These are phyloP conservation scores for Zeuzera pyrina DNA, from an alignment of 2,888 invertebrate species.

Conservation along the genomic window DNA sequence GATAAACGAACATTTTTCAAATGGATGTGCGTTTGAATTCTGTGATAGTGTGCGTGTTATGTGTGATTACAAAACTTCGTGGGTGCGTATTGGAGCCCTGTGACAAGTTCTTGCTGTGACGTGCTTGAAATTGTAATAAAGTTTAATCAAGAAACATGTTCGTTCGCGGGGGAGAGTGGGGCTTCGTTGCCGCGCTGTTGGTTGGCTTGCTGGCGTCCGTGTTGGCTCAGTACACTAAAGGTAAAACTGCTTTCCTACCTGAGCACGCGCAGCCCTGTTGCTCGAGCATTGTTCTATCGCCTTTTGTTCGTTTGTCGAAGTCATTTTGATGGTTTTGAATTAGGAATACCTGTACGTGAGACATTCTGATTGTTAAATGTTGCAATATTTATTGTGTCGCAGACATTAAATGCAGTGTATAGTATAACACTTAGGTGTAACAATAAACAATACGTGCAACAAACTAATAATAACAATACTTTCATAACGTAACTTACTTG, in stretches of 20 bases:
- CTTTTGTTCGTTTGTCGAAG: constrained; percentile 46
- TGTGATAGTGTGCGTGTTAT: constrained; percentile 67
- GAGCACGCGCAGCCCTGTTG: constrained; percentile 23
- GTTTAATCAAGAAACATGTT: constrained; percentile 49
- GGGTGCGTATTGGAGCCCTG: constrained; percentile 46
- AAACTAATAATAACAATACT: too few relatives aligned
- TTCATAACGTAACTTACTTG: too few relatives aligned
- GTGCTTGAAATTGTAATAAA: constrained; percentile 52
- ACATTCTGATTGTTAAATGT: too few relatives aligned
- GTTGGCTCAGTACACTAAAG: constrained; percentile 63
- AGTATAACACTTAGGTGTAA: too few relatives aligned
- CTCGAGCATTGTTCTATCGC: constrained; percentile 38
- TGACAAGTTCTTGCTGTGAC: constrained; percentile 64
- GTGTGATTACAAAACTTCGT: constrained; percentile 53
- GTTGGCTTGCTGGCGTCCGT: constrained; percentile 51
- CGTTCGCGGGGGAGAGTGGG: constrained; percentile 50
- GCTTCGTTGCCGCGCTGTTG: constrained; percentile 46
- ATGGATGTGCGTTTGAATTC: constrained; percentile 66
- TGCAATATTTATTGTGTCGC: too few relatives aligned
- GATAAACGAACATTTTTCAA: constrained; percentile 71
- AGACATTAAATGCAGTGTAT: too few relatives aligned
- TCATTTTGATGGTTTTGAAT: constrained; percentile 11
- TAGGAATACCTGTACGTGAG: constrained; percentile 9
- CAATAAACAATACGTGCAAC: too few relatives aligned
- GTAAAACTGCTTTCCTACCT: constrained; percentile 54